A percentile compares a stretch with the other conserved stretches of the same genome.
Conservation (phyloP, 1,140 invertebrate genomes). For the Drosophila littoralis region DNA sequence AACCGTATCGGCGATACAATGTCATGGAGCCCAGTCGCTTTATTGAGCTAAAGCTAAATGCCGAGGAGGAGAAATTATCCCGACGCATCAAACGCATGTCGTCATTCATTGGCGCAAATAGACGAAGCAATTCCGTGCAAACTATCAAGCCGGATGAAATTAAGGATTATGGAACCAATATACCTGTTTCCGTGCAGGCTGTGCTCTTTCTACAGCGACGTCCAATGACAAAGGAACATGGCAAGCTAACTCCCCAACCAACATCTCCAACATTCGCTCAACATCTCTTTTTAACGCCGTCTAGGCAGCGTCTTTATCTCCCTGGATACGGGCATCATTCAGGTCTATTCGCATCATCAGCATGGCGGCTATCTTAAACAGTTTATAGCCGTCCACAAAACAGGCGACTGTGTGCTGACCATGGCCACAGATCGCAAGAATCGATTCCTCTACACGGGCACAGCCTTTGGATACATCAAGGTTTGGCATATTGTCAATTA, state of each 20-base stretch:
- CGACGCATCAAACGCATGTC: slow-evolving; percentile 28
- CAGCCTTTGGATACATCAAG: slow-evolving; percentile 89
- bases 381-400: slow-evolving; percentile 88
- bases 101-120: background rate
- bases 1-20: slow-evolving; percentile 86
- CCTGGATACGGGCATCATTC: slow-evolving; percentile 88
- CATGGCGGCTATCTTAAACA: slow-evolving; percentile 87
- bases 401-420: slow-evolving; percentile 88
- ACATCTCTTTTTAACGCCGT: slow-evolving; percentile 20
- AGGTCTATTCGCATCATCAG: slow-evolving; percentile 90
- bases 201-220: slow-evolving; percentile 86
- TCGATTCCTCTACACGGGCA: slow-evolving; percentile 88
- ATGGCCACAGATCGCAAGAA: slow-evolving; percentile 88
- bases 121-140: background rate
- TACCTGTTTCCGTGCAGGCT: slow-evolving; percentile 85
- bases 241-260: background rate
- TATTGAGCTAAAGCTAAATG: slow-evolving; percentile 55
- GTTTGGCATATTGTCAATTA: slow-evolving; percentile 89
- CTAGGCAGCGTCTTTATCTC: slow-evolving; percentile 87
- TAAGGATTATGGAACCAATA: slow-evolving; percentile 31
- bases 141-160: slow-evolving; percentile 23
- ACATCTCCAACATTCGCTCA: slow-evolving; percentile 44
- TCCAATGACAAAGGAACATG: slow-evolving; percentile 85
- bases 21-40: slow-evolving; percentile 84
- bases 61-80: slow-evolving; percentile 29